Evolutionary conservation across 1,140 invertebrate species (phyloP).

Genomic region (Micrasema minimum): DNA sequence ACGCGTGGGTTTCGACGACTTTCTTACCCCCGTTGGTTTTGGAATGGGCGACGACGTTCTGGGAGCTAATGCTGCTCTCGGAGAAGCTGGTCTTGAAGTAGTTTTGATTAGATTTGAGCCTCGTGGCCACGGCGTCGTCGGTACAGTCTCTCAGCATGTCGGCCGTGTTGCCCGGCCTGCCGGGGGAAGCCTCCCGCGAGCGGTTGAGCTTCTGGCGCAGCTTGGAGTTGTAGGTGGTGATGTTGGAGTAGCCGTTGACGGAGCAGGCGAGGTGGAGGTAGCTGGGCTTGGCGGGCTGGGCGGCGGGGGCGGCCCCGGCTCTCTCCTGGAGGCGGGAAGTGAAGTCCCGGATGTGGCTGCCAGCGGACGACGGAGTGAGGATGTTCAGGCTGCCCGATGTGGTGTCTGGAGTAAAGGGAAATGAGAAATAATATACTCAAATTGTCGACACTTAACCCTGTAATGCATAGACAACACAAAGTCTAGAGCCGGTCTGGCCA

Average conservation of each 20-base stretch:
- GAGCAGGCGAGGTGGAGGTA: slow-evolving; percentile 89
- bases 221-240: slow-evolving; percentile 85
- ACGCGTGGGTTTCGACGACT: slow-evolving; percentile 52
- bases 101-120: slow-evolving; percentile 27
- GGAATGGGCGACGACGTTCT: slow-evolving; percentile 62
- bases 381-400: slow-evolving; percentile 69
- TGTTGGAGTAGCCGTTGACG: slow-evolving; percentile 88
- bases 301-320: slow-evolving; percentile 56
- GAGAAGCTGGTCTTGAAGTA: slow-evolving; percentile 65
- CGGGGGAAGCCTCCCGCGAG: slow-evolving; percentile 76
- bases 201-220: slow-evolving; percentile 75
- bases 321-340: slow-evolving; percentile 68
- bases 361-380: slow-evolving; percentile 69
- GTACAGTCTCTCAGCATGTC: slow-evolving; percentile 59
- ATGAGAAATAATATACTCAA: background rate
- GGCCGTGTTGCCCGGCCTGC: slow-evolving; percentile 60
- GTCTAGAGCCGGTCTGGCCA: too few relatives aligned
- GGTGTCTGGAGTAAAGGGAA: slow-evolving; percentile 58
- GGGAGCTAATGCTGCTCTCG: slow-evolving; percentile 61
- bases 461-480: background rate
- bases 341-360: slow-evolving; percentile 69
- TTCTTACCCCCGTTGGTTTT: slow-evolving; percentile 62
- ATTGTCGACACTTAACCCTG: too few relatives aligned
- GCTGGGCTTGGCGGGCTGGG: slow-evolving; percentile 73
- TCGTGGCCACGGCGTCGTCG: slow-evolving; percentile 55